phyloP scores from a whole-genome alignment of 2,888 invertebrate species.

The Hemithea aestivaria region DNA sequence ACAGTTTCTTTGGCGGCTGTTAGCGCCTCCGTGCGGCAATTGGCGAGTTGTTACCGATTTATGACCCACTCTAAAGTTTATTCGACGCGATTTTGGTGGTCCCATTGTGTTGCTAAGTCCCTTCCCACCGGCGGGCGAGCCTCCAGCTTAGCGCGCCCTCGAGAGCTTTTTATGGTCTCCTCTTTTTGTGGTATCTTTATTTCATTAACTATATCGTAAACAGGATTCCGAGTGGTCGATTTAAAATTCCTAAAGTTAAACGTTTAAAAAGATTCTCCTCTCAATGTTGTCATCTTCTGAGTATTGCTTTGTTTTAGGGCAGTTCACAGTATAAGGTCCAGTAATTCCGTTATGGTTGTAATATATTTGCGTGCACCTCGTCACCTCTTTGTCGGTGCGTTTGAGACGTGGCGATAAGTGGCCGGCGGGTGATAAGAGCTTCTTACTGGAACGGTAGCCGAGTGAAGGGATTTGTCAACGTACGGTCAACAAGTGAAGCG shows the following conservation, averaged over 20 bases:
- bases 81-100: conserved; percentile 72
- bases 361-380: conserved; percentile 54
- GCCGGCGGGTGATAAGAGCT: conserved; percentile 57
- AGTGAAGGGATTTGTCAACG: conserved; percentile 68
- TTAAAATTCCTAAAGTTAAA: conserved; percentile 34
- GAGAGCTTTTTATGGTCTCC: conserved; percentile 59
- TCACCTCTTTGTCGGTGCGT: conserved; percentile 72
- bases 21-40: conserved; percentile 76
- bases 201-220: conserved; percentile 62
- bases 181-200: conserved; percentile 61
- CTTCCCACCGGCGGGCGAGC: conserved; percentile 39
- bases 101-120: conserved; percentile 69
- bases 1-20: conserved; percentile 57
- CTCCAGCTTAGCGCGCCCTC: conserved; percentile 52
- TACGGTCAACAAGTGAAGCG: conserved; percentile 58
- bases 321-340: conserved; percentile 10
- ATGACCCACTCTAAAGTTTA: conserved; percentile 71
- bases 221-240: conserved; percentile 33
- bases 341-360: conserved; percentile 31
- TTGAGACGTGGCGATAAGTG: conserved; percentile 65
- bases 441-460: conserved; percentile 63
- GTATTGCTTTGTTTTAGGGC: conserved; percentile 20
- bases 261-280: conserved; percentile 33
- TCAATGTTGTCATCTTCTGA: conserved; percentile 22
- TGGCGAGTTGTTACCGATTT: conserved; percentile 75